A percentile compares a stretch with the other conserved stretches of the same genome.
These are phyloP conservation scores for Phenacoccus solenopsis DNA, from an alignment of 1,140 invertebrate genomes.

Conservation along the genomic window DNA sequence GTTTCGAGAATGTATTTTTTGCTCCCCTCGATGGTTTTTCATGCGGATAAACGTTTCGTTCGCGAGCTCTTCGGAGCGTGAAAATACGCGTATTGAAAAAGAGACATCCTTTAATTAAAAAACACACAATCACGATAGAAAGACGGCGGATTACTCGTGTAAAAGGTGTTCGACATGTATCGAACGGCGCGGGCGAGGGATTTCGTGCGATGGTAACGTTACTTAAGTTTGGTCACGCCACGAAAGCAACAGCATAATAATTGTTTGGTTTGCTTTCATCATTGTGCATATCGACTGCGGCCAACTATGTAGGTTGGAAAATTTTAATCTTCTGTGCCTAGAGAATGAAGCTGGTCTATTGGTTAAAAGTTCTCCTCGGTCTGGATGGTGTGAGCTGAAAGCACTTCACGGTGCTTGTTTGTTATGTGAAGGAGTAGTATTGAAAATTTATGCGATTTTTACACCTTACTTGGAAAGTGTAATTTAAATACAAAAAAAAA, in stretches of 20 bases:
- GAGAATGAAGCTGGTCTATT: neutral
- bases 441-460: too few species aligned
- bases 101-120: conserved; percentile 11
- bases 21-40: too few species aligned
- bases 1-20: too few species aligned
- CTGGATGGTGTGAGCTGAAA: too few species aligned
- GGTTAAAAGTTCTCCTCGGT: too few species aligned
- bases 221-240: conserved; percentile 9
- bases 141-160: neutral
- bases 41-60: too few species aligned
- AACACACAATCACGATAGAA: conserved; percentile 2
- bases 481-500: too few species aligned
- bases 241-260: conserved; percentile 14
- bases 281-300: neutral
- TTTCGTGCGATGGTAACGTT: neutral
- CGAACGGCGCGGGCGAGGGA: neutral
- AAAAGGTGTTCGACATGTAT: neutral
- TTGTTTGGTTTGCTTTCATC: conserved; percentile 14
- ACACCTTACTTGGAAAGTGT: too few species aligned
- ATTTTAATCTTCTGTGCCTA: neutral
- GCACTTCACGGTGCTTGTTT: too few species aligned
- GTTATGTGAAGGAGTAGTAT: too few species aligned
- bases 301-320: conserved; percentile 9
- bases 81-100: neutral
- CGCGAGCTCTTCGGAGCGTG: neutral